Evolutionary conservation across 2,888 invertebrate genomes (phyloP), one percentile per base, ranked within the genome.

Genomic region (Apoderus coryli): DNA sequence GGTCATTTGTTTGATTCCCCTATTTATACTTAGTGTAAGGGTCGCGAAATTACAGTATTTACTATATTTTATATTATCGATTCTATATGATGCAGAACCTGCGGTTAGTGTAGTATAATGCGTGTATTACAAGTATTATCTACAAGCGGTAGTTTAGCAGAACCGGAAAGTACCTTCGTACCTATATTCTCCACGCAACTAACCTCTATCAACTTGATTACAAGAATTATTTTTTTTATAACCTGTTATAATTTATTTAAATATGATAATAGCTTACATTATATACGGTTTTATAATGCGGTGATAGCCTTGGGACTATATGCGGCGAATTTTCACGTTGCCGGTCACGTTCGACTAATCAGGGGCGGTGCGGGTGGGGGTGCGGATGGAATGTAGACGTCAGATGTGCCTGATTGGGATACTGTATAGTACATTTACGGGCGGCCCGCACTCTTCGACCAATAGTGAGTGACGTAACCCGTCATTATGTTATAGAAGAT

Each of bases 381-480:
- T 39, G n/a, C n/a, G n/a, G 42, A 46, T 41, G 46, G 47, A 47
- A 50, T 47, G 48, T 45, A 46, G 47, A 48, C 53, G 47, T 50
- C 50, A 47, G 49, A 48, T 45, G 45, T 46, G 46, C 43, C 42
- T 39, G 48, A 49, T 50, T 45, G 51, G 50, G 53, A 53, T 53
- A 49, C 49, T 48, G 51, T 49, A 44, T 12, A 28, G 23, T 34
- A 48, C 49, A 49, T 51, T 54, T 50, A 49, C 48, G 48, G 49
- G 47, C 46, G 45, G 46, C 46, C 43, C 44, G 43, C 43, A 38
- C 42, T 11, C 42, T 37, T 43, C 44, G 46, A 46, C 56, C 53
- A 54, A 54, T 55, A 48, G 51, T 58, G 58, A 59, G 48, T 58
- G 59, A 59, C 58, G 56, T 51, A 54, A 53, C 57, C 57, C 53